Base-by-base conservation (phyloP, 2,797 vertebrate species). In the Fistularia commersonii region DNA sequence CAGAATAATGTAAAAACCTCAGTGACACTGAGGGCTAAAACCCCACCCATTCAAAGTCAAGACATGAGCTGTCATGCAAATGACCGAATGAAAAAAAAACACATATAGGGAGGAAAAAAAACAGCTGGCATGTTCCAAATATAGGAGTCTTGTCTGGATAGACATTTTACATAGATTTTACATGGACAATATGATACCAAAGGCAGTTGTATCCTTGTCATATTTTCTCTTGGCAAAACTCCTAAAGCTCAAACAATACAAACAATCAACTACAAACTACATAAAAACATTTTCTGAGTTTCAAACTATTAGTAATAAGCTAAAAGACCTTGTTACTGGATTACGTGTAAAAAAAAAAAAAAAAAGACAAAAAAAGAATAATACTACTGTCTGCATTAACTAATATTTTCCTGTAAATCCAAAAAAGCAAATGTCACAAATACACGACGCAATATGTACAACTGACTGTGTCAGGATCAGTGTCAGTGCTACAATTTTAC, bases 401-500 rank as follows among this genome's bases (percentile, higher is more conserved):
- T 39, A 53, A 36, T 37, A 46, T 45, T 8, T 54, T 48, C 49
- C 54, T 50, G 44, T 42, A 48, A 48, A 52, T 48, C 32, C 41
- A 43, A 56, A 8, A 48, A 55, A 15, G 47, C 40, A 48, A 61
- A 64, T 35, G 23, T 54, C 12, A 57, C 4, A 8, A 48, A 23
- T 23, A 23, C 8, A 14, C 14, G 36, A 15, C 14, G 8, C 14
- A 48, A 31, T 59, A 76, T 61, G 38, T 74, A 74, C 78, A 77
- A 47, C 39, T 44, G n/a, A 68, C 23, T 54, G 61, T 47, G 61
- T 65, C 15, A 48, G 40, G 39, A 51, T 61, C 42, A 23, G 63
- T 77, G 70, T 80, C 83, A 87, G 85, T 87, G 82, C 79, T 84
- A 81, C 45, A 46, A 32, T 66, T 62, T 67, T 74, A 68, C 52